Conservation (phyloP, 35 echinoderm and acorn worm species). For the Eucidaris tribuloides region DNA sequence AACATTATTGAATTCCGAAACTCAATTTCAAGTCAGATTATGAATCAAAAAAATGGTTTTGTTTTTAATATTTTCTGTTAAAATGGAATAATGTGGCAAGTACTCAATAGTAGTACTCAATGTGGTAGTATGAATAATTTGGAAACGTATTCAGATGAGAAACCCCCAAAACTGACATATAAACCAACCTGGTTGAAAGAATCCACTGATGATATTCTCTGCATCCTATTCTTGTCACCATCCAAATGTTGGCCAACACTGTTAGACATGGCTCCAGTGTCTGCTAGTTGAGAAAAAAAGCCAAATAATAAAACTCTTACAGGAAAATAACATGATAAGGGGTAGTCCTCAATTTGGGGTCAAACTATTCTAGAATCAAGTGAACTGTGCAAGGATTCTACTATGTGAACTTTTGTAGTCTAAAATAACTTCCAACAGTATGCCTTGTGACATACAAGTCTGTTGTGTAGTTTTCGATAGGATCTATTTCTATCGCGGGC, state of each 20-base stretch:
- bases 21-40: too few relatives aligned
- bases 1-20: too few relatives aligned
- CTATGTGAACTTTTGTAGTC: too few relatives aligned
- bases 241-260: conserved; percentile 12
- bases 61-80: too few relatives aligned
- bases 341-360: background rate
- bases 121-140: too few relatives aligned
- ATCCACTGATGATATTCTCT: conserved; percentile 71
- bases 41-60: too few relatives aligned
- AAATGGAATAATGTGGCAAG: too few relatives aligned
- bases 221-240: conserved; percentile 66
- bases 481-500: background rate
- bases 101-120: too few relatives aligned
- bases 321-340: background rate
- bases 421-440: background rate
- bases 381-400: background rate
- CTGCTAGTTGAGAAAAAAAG: background rate
- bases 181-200: conserved; percentile 68
- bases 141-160: too few relatives aligned
- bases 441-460: background rate
- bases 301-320: background rate
- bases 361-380: background rate
- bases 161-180: background rate
- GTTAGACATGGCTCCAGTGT: conserved; percentile 11
- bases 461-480: background rate